Base-by-base conservation (phyloP, 1,140 invertebrate species). In the Lysiphlebus fabarum region DNA sequence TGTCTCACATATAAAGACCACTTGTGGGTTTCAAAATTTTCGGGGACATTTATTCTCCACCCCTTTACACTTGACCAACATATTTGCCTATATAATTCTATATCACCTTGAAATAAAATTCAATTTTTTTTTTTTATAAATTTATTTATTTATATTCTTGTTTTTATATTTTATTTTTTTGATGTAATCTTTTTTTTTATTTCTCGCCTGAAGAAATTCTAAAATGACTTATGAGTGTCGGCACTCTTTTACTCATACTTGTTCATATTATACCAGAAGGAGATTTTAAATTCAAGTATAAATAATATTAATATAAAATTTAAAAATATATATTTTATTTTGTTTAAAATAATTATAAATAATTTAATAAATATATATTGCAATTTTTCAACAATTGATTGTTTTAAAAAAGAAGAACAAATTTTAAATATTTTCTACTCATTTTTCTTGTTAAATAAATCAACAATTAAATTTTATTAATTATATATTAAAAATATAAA, bases 11-110 rank as follows among this genome's bases (percentile, higher is more conserved):
- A 17, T 36, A 55, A 60, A 14, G 56, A 51, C 47, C 57, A 44
- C 50, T 61, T 59, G 65, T 66, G 59, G 65, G 65, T 63, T 66
- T 66, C 65, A 58, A 53, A 55, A 66, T 64, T 66, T 66, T 64
- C 56, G 56, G 61, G 62, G 65, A 66, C 62, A 62, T 62, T 59
- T 58, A 40, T 17, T 40, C 33, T 43, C 45, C 53, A 9, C 12
- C 14, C 33, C 49, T 51, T 56, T 51, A 38, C 36, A 33, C 44
- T 10, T 55, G 36, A 53, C 50, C 14, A 40, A 17, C 7, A 33
- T 36, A 33, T 36, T 11, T n/a, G 9, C 36, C 36, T 4, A 17
- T 17, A 17, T 17, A 11, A 12, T 7, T n/a, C 48, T 26, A 50
- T 17, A 41, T 50, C 44, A 2, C 37, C 17, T 36, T 17, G 8